Evolutionary conservation across 37 sponge, comb jelly and placozoan species (phyloP).

Genomic region (Petrosia ficiformis): DNA sequence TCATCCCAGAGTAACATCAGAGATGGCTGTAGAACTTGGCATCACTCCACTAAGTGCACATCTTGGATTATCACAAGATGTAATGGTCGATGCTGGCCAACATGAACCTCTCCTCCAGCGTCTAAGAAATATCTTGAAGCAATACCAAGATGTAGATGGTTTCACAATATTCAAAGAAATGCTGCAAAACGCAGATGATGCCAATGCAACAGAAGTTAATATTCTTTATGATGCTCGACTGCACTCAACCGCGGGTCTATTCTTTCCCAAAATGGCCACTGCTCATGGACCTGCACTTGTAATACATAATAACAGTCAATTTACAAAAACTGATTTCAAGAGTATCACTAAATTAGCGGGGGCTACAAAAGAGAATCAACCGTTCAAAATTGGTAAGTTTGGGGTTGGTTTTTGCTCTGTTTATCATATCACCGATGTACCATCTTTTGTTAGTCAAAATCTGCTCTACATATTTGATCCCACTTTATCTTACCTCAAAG

Average conservation of each 20-base stretch:
- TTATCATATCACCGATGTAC: too few relatives aligned
- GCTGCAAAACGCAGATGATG: conserved; percentile 78
- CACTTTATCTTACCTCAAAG: conserved; percentile 21
- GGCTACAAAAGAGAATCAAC: conserved; percentile 54
- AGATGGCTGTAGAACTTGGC: conserved; percentile 11
- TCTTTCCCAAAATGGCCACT: conserved; percentile 47
- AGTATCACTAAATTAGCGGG: conserved; percentile 74
- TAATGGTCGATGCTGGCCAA: conserved; percentile 53
- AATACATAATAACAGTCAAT: conserved; percentile 35
- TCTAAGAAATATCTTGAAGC: conserved; percentile 54
- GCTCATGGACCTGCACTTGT: conserved; percentile 57
- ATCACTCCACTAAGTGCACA: conserved; percentile 28
- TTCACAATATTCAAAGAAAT: conserved; percentile 59
- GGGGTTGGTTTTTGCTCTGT: too few relatives aligned
- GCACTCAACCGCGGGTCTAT: conserved; percentile 12
- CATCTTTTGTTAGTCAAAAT: conserved; percentile 32
- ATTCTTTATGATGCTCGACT: conserved; percentile 47
- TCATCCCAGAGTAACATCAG: not conserved
- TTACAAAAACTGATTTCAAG: conserved; percentile 60
- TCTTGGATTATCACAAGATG: conserved; percentile 41
- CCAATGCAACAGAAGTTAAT: conserved; percentile 57
- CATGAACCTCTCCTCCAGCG: conserved; percentile 50
- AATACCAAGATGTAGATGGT: conserved; percentile 67
- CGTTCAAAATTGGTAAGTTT: too few relatives aligned
- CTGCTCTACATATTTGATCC: conserved; percentile 63